Base-by-base conservation (phyloP, 2,797 vertebrate species). In the Cichlasoma orientale region DNA sequence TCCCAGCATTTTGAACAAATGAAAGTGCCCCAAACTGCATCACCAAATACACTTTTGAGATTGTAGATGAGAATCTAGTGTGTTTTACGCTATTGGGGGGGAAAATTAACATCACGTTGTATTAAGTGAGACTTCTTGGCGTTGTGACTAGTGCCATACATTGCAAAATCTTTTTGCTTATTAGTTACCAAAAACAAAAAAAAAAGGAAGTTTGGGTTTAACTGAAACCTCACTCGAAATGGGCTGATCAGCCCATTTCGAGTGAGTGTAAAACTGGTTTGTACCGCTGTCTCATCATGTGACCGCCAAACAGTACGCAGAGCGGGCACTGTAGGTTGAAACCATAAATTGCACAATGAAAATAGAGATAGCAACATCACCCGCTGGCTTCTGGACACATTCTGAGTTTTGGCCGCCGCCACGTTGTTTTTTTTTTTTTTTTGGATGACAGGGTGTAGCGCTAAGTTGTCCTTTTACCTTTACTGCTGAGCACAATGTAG, bases 401-500 rank as follows among this genome's bases (percentile, higher is more conserved):
- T 68, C n/a, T 29, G 41, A 68, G 41, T 66, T 47, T 11, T 10
- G 0, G 44, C 14, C 44, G 18, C 13, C 44, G 13, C 41, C 27
- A 50, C 50, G 25, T 68, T 68, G 4, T 16, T 50, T 47, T n/a
- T n/a, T n/a, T 13, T 68, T 44, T 50, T n/a, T 13, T 29, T 68
- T 66, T 50, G 44, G 44, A 50, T 19, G 14, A 63, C 21, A 47
- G 44, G 23, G 38, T 12, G 59, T 19, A 7, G 9, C 1, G 38
- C 2, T 19, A 68, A 68, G 25, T 68, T 50, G n/a, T 50, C 25
- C 29, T 68, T 68, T 53, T 68, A 50, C 25, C 50, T 50, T 68
- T 10, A 68, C 18, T 0, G 0, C 18, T 68, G 44, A 68, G 41
- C 41, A 10, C 0, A 27, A 19, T 50, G 6, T 50, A 50, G n/a